phyloP scores from a whole-genome alignment of 2,888 invertebrate species.

The Neuroscelio doddi region DNA sequence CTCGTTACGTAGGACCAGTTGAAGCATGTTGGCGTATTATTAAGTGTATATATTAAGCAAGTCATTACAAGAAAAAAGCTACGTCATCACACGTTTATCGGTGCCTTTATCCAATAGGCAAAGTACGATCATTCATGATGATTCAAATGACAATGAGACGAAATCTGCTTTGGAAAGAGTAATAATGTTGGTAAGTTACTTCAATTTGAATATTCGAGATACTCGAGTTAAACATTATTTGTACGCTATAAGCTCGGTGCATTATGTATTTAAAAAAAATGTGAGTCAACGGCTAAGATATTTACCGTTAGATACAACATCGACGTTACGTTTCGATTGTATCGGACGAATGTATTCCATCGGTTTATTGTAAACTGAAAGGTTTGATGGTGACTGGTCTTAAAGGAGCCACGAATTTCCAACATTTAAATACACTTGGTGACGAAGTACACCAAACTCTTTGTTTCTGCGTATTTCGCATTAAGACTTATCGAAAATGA shows the following conservation, averaged over 20 bases:
- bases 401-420: slow-evolving; percentile 50
- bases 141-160: neutral
- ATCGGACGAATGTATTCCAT: slow-evolving; percentile 53
- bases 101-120: slow-evolving; percentile 27
- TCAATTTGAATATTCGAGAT: slow-evolving; percentile 28
- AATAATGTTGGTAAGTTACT: neutral
- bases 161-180: neutral
- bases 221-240: slow-evolving; percentile 25
- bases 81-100: slow-evolving; percentile 19
- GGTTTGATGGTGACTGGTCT: slow-evolving; percentile 52
- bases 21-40: slow-evolving; percentile 36
- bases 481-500: slow-evolving; percentile 25
- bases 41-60: too few species aligned
- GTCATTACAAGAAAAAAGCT: slow-evolving; percentile 24
- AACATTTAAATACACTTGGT: slow-evolving; percentile 52
- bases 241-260: slow-evolving; percentile 28
- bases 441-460: slow-evolving; percentile 44
- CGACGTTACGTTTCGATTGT: slow-evolving; percentile 22
- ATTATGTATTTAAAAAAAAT: slow-evolving; percentile 30
- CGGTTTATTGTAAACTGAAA: too few species aligned
- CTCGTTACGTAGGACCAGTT: slow-evolving; percentile 31
- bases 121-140: neutral
- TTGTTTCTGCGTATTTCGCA: slow-evolving; percentile 24
- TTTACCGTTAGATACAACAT: slow-evolving; percentile 20
- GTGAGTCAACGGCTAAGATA: slow-evolving; percentile 9